phyloP scores from a whole-genome alignment of 2,113 vertebrate species.

The Sceloporus undulatus region DNA sequence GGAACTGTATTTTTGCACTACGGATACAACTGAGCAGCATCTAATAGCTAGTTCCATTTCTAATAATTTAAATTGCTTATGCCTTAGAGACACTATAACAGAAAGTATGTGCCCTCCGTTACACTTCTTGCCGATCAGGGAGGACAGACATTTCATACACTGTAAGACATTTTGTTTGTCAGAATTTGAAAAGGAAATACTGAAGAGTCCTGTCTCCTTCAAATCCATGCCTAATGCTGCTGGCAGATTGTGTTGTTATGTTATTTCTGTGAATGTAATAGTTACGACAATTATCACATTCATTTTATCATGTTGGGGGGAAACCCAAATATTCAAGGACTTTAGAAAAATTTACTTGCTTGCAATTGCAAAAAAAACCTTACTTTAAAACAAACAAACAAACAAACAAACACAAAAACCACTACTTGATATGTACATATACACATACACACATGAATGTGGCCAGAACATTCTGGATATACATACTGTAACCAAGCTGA shows the following conservation, averaged over 20 bases:
- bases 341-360: not conserved
- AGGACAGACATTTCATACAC: not conserved
- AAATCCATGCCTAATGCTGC: not conserved
- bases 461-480: not conserved
- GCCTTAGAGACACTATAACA: not conserved
- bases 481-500: slow-evolving; percentile 91
- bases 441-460: not conserved
- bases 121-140: not conserved
- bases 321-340: not conserved
- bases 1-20: too few relatives aligned
- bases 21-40: not conserved
- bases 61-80: not conserved
- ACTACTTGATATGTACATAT: not conserved
- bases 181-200: not conserved
- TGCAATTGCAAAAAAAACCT: not conserved
- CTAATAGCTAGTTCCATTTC: not conserved
- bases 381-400: not conserved
- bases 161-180: not conserved
- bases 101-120: not conserved
- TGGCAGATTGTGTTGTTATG: not conserved
- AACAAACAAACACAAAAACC: too few relatives aligned
- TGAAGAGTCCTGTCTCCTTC: not conserved
- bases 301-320: too few relatives aligned
- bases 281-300: not conserved
- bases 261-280: not conserved